phyloP scores from a whole-genome alignment of 2,797 vertebrate genomes.

The Atherinosoma microstoma region DNA sequence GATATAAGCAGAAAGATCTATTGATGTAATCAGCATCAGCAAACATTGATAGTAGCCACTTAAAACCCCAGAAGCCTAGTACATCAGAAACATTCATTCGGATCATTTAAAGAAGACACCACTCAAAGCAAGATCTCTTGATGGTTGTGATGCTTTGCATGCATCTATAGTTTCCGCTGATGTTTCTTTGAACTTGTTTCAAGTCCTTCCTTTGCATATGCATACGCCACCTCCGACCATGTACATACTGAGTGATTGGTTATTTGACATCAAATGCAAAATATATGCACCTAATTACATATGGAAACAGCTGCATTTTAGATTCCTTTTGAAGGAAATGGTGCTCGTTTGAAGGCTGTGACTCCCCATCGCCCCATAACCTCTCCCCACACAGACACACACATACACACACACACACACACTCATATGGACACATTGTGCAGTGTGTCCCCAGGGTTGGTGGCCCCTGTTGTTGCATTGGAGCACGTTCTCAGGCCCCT shows the following conservation, averaged over 20 bases:
- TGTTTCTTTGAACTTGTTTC: slow-evolving; percentile 69
- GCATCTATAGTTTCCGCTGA: slow-evolving; percentile 35
- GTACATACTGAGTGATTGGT: slow-evolving; percentile 46
- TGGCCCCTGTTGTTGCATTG: slow-evolving; percentile 65
- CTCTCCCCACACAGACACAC: slow-evolving; percentile 4
- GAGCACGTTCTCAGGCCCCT: slow-evolving; percentile 75
- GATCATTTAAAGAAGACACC: slow-evolving; percentile 17
- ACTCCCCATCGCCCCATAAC: slow-evolving; percentile 32
- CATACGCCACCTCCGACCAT: slow-evolving; percentile 31
- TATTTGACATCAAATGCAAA: slow-evolving; percentile 72
- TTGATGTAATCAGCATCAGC: not conserved
- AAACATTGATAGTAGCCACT: not conserved
- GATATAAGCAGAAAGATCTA: not conserved
- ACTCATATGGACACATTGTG: slow-evolving; percentile 20
- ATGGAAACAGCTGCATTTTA: slow-evolving; percentile 45
- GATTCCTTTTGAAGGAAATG: slow-evolving; percentile 67
- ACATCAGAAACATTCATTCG: slow-evolving; percentile 20
- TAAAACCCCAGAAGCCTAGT: not conserved
- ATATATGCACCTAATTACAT: slow-evolving; percentile 69
- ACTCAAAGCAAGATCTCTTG: slow-evolving; percentile 40
- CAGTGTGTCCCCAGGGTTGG: slow-evolving; percentile 56
- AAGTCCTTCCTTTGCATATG: slow-evolving; percentile 61
- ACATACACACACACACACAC: slow-evolving; percentile 16
- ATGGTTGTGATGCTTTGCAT: slow-evolving; percentile 24
- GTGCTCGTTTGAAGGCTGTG: slow-evolving; percentile 66